A percentile compares a stretch with the other conserved stretches of the same genome.
Conservation (phyloP, 1,140 invertebrate genomes). For the Calephelis virginiensis region DNA sequence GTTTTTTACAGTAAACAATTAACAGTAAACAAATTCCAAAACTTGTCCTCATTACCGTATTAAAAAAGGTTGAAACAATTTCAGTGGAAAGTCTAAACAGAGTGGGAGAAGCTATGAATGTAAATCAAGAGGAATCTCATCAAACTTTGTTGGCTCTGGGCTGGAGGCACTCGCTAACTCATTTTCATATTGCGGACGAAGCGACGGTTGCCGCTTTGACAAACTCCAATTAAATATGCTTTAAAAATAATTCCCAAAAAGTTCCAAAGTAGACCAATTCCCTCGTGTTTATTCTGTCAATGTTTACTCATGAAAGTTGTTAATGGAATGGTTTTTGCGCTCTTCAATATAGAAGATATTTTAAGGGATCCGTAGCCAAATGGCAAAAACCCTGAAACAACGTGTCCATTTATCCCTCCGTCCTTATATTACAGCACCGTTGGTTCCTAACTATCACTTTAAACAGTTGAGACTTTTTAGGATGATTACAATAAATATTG, state of each 20-base stretch:
- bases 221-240: constrained; percentile 38
- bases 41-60: no score
- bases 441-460: no score
- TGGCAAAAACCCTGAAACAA: no score
- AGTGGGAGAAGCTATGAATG: constrained; percentile 61
- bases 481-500: no score
- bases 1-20: no score
- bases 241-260: constrained; percentile 25
- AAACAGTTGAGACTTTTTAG: no score
- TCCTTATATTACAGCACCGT: no score
- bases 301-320: constrained; percentile 29
- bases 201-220: constrained; percentile 33
- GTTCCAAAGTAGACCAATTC: constrained; percentile 27
- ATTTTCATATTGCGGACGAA: constrained; percentile 55
- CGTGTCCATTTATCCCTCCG: no score
- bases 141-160: constrained; percentile 50
- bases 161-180: constrained; percentile 53
- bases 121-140: constrained; percentile 59
- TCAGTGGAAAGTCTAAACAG: constrained; percentile 31
- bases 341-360: neutral
- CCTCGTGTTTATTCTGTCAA: constrained; percentile 32
- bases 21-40: no score
- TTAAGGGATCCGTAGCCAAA: no score
- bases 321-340: constrained; percentile 27
- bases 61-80: neutral